Base-by-base conservation (phyloP, 2,888 invertebrate species). In the Philopedon plagiatum region DNA sequence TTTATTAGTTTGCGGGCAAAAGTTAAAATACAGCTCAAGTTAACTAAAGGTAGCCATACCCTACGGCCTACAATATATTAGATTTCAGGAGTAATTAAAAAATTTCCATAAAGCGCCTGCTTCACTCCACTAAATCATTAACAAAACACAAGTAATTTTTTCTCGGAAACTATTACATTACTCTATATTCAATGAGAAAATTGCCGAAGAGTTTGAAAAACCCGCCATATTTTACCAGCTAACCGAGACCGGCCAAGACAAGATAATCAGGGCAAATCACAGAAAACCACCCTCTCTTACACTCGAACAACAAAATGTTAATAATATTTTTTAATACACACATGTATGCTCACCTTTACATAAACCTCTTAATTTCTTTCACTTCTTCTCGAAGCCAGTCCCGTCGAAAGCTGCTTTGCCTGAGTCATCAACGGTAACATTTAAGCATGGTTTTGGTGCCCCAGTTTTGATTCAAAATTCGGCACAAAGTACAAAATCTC, bases 371-470 rank as follows among this genome's bases (percentile, higher is more conserved):
- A n/a, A 5, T 21, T 21, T 49, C 49, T 49, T 49, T 66, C 57
- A 66, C 46, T 62, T 62, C 18, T 62, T 49, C 26, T 39, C 56
- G 56, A 65, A 65, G 65, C 44, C 34, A 23, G 34, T 37, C 57
- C 46, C 41, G 58, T 44, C 21, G 57, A 66, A 66, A 66, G 66
- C 54, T 32, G 66, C 32, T 46, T 46, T 18, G 46, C 34, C 46
- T 66, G 66, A 66, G 32, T 57, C 66, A 57, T 66, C 57, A 18
- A 19, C 32, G 13, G 44, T 66, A 54, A 56, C 15, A 39, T 39
- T 54, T 54, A 13, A 2, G 29, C 13, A 32, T 54, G 9, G 23
- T 41, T 26, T n/a, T 3, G 37, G 39, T 64, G 65, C 19, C 57
- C 66, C 58, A 66, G 58, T 56, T 65, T 18, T 21, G 29, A 34